phyloP scores from a whole-genome alignment of 2,113 vertebrate genomes.

The Tapirus terrestris region DNA sequence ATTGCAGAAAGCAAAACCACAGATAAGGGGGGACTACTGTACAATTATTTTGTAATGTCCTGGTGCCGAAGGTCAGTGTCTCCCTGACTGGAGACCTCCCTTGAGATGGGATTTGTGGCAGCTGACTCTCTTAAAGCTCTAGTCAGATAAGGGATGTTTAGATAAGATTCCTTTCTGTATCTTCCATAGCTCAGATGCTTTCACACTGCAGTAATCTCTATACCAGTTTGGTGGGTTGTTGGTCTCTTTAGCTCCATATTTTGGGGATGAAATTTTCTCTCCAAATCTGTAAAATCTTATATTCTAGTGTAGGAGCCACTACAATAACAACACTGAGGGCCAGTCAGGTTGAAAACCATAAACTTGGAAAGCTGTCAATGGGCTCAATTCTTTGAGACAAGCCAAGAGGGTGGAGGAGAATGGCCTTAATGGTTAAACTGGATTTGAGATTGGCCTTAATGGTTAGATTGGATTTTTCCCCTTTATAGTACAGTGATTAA shows the following conservation, averaged over 20 bases:
- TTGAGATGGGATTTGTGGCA: background rate
- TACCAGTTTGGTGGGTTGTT: background rate
- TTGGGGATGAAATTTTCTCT: background rate
- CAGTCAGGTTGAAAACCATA: background rate
- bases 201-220: background rate
- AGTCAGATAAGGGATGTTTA: background rate
- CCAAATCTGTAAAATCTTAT: background rate
- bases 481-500: background rate
- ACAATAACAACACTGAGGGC: background rate
- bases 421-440: background rate
- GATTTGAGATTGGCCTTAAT: background rate
- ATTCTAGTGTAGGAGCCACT: background rate
- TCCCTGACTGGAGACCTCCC: background rate
- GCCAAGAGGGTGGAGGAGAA: background rate
- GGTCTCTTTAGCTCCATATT: background rate
- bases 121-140: background rate
- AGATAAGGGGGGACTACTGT: no score
- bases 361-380: background rate
- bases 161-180: background rate
- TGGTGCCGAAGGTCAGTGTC: background rate
- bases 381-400: background rate
- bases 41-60: background rate
- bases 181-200: background rate
- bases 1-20: no score
- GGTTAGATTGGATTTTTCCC: background rate